Percentiles rank a stretch among this genome's conserved stretches.
Evolutionary conservation across 2,888 invertebrate genomes (phyloP).

Genomic region (Cepaea hortensis): DNA sequence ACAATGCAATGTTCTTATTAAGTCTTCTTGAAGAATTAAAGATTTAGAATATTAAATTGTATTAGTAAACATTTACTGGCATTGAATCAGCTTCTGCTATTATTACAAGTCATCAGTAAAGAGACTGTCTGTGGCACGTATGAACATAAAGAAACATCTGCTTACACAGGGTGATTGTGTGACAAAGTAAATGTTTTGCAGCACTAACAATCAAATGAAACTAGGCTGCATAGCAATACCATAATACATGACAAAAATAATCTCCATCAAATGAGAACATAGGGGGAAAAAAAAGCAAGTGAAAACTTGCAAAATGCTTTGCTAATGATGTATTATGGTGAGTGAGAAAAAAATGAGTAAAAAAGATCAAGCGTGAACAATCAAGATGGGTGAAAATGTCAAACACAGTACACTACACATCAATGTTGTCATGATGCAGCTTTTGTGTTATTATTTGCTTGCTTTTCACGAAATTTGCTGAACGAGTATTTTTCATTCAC

Average conservation of each 20-base stretch:
- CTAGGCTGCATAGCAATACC: conserved; percentile 6
- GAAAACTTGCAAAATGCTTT: not conserved
- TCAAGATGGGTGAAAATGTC: not conserved
- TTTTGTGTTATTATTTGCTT: conserved; percentile 43
- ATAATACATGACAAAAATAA: not conserved
- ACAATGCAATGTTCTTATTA: too few relatives aligned
- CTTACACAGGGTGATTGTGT: too few relatives aligned
- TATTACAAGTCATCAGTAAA: too few relatives aligned
- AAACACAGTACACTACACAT: not conserved
- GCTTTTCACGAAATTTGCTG: conserved; percentile 66
- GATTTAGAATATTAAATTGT: too few relatives aligned
- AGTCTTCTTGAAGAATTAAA: too few relatives aligned
- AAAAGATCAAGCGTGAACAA: not conserved
- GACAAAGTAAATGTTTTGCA: not conserved
- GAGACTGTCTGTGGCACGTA: too few relatives aligned
- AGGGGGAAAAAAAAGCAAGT: conserved; percentile 5
- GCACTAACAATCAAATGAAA: not conserved
- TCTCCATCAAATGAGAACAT: not conserved
- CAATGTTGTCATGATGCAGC: conserved; percentile 43
- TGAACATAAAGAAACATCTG: too few relatives aligned
- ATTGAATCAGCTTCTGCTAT: too few relatives aligned
- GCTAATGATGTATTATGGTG: not conserved
- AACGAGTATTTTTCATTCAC: conserved; percentile 70
- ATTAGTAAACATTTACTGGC: too few relatives aligned
- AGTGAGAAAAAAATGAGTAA: not conserved